Conservation (phyloP, 1,140 invertebrate genomes). For the Leptinotarsa defecta region DNA sequence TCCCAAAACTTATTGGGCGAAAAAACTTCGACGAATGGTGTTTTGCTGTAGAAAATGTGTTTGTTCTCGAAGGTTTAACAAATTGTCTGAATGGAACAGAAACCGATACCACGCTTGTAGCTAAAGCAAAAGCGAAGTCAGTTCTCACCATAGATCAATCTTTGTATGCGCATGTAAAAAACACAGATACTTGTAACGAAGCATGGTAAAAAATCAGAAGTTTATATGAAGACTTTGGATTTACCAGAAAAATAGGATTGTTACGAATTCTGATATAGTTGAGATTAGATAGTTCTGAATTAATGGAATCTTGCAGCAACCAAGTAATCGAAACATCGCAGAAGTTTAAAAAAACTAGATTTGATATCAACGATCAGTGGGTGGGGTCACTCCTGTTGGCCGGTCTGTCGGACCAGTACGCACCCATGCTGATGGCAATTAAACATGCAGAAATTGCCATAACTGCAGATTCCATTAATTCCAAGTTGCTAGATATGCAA, state of each 20-base stretch:
- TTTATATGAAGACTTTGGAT: conserved; percentile 31
- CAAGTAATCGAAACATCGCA: no score
- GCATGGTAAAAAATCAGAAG: conserved; percentile 31
- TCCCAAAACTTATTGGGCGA: conserved; percentile 37
- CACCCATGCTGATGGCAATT: no score
- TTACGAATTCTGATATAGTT: no score
- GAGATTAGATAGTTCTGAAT: no score
- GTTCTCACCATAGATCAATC: conserved; percentile 33
- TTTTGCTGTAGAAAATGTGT: conserved; percentile 39
- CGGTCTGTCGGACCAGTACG: no score
- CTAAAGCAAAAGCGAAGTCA: conserved; percentile 36
- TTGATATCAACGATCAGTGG: no score
- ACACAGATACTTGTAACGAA: conserved; percentile 14
- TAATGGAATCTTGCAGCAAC: no score
- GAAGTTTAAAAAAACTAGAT: no score
- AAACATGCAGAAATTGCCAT: no score
- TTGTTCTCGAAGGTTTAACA: conserved; percentile 38
- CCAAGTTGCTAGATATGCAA: conserved; percentile 34
- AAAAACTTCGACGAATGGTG: conserved; percentile 43
- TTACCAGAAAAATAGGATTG: neutral
- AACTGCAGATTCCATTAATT: neutral
- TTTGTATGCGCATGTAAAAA: conserved; percentile 34
- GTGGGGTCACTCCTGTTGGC: no score
- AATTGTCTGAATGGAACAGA: conserved; percentile 39
- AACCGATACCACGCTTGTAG: conserved; percentile 21